phyloP scores from a whole-genome alignment of 1,140 invertebrate genomes.

The Cheumatopsyche charites region DNA sequence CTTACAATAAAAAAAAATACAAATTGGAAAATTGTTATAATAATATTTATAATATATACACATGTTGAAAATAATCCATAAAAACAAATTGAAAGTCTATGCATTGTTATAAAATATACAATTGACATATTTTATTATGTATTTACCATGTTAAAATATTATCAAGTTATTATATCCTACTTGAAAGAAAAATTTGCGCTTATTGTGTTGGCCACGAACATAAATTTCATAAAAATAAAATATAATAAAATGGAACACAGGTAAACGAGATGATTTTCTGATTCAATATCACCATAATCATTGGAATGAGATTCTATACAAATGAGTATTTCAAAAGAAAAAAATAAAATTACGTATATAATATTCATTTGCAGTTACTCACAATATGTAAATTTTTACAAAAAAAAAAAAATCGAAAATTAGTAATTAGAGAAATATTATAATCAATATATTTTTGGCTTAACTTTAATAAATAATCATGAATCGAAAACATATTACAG shows the following conservation, averaged over 20 bases:
- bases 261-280: too few species aligned
- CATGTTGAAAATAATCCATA: neutral
- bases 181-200: constrained; percentile 7
- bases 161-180: constrained; percentile 19
- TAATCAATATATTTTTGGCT: constrained; percentile 18
- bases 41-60: neutral
- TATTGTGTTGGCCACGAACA: too few species aligned
- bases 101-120: constrained; percentile 41
- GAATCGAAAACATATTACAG: constrained; percentile 25
- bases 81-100: neutral
- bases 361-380: too few species aligned
- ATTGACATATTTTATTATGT: constrained; percentile 47
- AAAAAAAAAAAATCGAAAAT: too few species aligned
- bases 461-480: constrained; percentile 24
- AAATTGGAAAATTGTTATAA: neutral
- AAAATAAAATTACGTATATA: neutral
- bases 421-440: too few species aligned
- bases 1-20: neutral
- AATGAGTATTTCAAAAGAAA: neutral
- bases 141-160: constrained; percentile 44
- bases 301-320: too few species aligned
- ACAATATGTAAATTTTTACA: too few species aligned
- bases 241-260: too few species aligned
- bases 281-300: neutral
- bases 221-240: too few species aligned